Evolutionary conservation across 2,888 invertebrate species (phyloP).

Genomic region (Drosophila recens): DNA sequence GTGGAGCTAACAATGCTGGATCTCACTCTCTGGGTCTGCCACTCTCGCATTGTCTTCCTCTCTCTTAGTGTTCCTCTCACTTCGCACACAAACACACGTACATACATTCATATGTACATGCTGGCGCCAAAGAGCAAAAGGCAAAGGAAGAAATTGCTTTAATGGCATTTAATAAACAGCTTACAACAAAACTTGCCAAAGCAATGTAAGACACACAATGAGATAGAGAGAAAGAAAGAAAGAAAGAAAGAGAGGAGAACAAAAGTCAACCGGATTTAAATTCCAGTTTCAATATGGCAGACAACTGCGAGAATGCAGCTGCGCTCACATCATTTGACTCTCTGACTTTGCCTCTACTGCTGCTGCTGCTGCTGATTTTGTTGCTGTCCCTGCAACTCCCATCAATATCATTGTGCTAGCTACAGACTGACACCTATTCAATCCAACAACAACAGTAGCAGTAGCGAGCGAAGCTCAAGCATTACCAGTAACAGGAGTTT

Average conservation of each 20-base stretch:
- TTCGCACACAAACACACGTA: constrained; percentile 8
- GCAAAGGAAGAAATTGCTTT: constrained; percentile 54
- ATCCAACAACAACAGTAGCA: constrained; percentile 22
- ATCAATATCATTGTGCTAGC: constrained; percentile 70
- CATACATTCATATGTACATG: constrained; percentile 33
- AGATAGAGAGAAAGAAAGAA: background rate
- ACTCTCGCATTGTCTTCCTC: constrained; percentile 7
- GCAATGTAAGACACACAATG: constrained; percentile 2
- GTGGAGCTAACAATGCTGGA: constrained; percentile 13
- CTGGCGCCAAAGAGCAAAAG: constrained; percentile 51
- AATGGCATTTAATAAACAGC: constrained; percentile 75
- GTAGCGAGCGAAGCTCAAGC: background rate
- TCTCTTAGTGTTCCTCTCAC: constrained; percentile 2
- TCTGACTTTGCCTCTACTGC: background rate
- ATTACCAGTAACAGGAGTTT: background rate
- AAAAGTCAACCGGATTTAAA: constrained; percentile 71
- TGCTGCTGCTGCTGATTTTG: constrained; percentile 13
- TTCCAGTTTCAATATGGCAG: constrained; percentile 67
- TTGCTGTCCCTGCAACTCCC: constrained; percentile 40
- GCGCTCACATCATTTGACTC: constrained; percentile 15
- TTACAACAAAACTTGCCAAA: constrained; percentile 42
- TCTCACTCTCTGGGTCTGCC: constrained; percentile 46
- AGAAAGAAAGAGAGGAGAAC: constrained; percentile 2
- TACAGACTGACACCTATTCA: constrained; percentile 75
- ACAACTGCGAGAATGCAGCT: constrained; percentile 36